Evolutionary conservation across 2,888 invertebrate genomes (phyloP), one percentile per base, ranked within the genome.

Genomic region (Drosophila kokeensis): DNA sequence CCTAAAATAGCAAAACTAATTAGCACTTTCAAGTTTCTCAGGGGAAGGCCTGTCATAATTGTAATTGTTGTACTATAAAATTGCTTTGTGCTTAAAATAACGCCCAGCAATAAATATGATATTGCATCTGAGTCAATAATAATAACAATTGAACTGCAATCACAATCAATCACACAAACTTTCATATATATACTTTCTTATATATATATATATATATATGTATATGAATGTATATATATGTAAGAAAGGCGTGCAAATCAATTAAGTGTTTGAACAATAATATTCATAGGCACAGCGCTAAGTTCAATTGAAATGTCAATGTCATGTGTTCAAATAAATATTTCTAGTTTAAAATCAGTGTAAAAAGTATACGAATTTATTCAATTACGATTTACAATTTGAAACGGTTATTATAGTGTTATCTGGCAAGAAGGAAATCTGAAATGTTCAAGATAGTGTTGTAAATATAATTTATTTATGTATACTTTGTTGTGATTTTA

Each of bases 221-320:
- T 21, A 38, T 18, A 15, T 27, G 36, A 1, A 15, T 27, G 2
- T 38, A 45, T 32, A 32, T 38, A 63, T n/a, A 32, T 18, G 21
- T 34, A 11, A 34, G 40, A 59, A 49, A 53, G 6, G n/a, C 48
- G 30, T 55, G 29, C 65, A 74, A 73, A 79, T 69, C 67, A 68
- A 81, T 76, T 67, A 30, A 27, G 27, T 34, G 24, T 8, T 6
- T 40, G 30, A 57, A 27, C 21, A 53, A 57, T 27, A 32, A 24
- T 38, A 45, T 38, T 50, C 36, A 54, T 62, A 62, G 73, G 30
- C 67, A 45, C 13, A 58, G 49, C 50, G 38, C 30, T 53, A 42
- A 62, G 84, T 81, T 88, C 81, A 84, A 88, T 86, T 84, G 72
- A 79, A 40, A 63, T 62, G 84, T 89, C 84, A 85, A 85, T 83